phyloP scores from a whole-genome alignment of 2,888 invertebrate species.

The Calephelis perditalis region DNA sequence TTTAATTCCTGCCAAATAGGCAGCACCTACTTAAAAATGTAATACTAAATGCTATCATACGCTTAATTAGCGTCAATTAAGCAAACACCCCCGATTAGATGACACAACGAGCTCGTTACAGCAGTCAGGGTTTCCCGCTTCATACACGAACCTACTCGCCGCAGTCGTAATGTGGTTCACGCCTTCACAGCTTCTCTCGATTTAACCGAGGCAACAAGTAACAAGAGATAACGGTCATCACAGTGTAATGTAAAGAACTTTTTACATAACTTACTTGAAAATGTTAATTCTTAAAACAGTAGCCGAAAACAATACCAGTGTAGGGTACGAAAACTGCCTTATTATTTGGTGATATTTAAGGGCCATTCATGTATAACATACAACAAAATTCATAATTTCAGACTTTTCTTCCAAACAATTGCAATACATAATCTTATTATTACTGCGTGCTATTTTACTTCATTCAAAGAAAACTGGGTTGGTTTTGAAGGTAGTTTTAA shows the following conservation, averaged over 20 bases:
- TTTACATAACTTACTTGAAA: too few relatives aligned
- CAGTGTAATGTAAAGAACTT: background rate
- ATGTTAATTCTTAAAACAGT: too few relatives aligned
- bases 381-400: too few relatives aligned
- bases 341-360: too few relatives aligned
- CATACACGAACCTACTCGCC: conserved; percentile 31
- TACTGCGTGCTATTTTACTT: too few relatives aligned
- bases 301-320: too few relatives aligned
- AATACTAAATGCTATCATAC: conserved; percentile 2
- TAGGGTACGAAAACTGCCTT: too few relatives aligned
- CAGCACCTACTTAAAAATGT: conserved; percentile 1
- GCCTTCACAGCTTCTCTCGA: conserved; percentile 42
- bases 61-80: conserved; percentile 1
- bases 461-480: too few relatives aligned
- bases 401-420: too few relatives aligned
- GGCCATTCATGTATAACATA: too few relatives aligned
- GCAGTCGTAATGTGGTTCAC: conserved; percentile 69
- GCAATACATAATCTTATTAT: too few relatives aligned
- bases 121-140: conserved; percentile 25
- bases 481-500: too few relatives aligned
- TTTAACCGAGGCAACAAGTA: conserved; percentile 16
- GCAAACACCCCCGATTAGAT: background rate
- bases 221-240: conserved; percentile 5
- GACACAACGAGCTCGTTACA: background rate
- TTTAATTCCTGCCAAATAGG: conserved; percentile 14